These are phyloP conservation scores for Nannobrachium achirus DNA, from an alignment of 2,113 vertebrate species.

Conservation along the genomic window DNA sequence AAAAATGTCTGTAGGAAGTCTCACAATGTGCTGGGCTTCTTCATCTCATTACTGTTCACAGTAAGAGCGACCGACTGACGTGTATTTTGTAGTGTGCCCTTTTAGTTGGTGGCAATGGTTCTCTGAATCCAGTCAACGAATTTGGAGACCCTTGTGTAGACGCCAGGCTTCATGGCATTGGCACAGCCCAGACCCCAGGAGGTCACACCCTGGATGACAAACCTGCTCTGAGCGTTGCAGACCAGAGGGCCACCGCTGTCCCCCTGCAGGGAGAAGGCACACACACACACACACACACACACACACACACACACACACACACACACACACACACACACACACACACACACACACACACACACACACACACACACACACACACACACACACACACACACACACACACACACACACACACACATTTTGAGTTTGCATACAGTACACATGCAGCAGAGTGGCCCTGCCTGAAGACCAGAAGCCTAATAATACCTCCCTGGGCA, in stretches of 20 bases:
- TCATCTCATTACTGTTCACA: too few relatives aligned
- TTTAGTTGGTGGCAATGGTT: constrained; percentile 66
- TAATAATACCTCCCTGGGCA: too few relatives aligned
- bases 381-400: too few relatives aligned
- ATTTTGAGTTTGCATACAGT: too few relatives aligned
- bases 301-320: background rate
- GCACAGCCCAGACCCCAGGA: constrained; percentile 98
- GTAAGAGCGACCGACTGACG: background rate
- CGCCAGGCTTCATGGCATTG: constrained; percentile 91
- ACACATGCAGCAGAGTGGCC: too few relatives aligned
- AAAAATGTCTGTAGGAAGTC: too few relatives aligned
- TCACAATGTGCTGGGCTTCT: too few relatives aligned
- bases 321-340: background rate
- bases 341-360: too few relatives aligned
- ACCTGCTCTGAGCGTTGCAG: constrained; percentile 85
- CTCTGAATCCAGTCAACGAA: constrained; percentile 86
- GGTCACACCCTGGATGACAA: constrained; percentile 92
- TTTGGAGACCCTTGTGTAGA: constrained; percentile 90
- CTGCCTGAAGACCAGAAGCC: too few relatives aligned
- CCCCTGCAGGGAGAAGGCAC: constrained; percentile 77
- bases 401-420: too few relatives aligned
- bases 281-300: constrained; percentile 4
- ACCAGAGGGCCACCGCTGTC: constrained; percentile 97
- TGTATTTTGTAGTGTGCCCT: background rate
- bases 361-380: too few relatives aligned